Base-by-base conservation (phyloP, 2,797 vertebrate species). In the Tamandua tetradactyla region DNA sequence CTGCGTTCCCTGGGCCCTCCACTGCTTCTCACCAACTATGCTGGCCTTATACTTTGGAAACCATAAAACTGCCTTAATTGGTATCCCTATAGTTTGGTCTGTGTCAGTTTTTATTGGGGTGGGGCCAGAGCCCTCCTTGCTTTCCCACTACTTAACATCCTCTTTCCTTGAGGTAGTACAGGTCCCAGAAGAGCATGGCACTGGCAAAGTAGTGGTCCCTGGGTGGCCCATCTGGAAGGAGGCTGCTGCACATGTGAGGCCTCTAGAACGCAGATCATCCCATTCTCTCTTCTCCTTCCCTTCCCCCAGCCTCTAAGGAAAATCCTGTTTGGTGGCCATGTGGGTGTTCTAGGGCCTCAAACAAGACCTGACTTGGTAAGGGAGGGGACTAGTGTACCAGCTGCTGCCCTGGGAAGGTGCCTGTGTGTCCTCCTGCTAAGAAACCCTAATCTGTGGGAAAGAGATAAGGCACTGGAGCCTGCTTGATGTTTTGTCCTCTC, bases 381-480 rank as follows among this genome's bases (percentile, higher is more conserved):
- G 74, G 84, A 91, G 72, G 52, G 71, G 52, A 49, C 74, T 57
- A 76, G 87, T 20, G 4, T 13, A 86, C 78, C 89, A 93, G 81
- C 92, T 95, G 91, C 93, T 78, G 68, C 32, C 44, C 89, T 93
- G 94, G 87, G 92, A 95, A 94, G 89, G 96, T 97, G 92, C 95
- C 96, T 94, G 30, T 83, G 55, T 96, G 94, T 96, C 96, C 69
- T 32, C 74, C 85, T 94, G 85, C 80, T 92, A 66, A 78, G 93
- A 96, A 96, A 96, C 61, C 57, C 75, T 96, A 95, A 90, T 91
- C 97, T 95, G 78, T 97, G 97, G 96, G 96, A 97, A 96, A 94
- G 93, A 95, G 95, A 97, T 95, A 96, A 96, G 88, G 57, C 7
- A 1, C 37, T 69, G 32, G 87, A 75, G 47, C 59, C 64, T 78